Evolutionary conservation across 2,113 vertebrate genomes (phyloP), one percentile per base, ranked within the genome.

Genomic region (Corynorhinus townsendii): DNA sequence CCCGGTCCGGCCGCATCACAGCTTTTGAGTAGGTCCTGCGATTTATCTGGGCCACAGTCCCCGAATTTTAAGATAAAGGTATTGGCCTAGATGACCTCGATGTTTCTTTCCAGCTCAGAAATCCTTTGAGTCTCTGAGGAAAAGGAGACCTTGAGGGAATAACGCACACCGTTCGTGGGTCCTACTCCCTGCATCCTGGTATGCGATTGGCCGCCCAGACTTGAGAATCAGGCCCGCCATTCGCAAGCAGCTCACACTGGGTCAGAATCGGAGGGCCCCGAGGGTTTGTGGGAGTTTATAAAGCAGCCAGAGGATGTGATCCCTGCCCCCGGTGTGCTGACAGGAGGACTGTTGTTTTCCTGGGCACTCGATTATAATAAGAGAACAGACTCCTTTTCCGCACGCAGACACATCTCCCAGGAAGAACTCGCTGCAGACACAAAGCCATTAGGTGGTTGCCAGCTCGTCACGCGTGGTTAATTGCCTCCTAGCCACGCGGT

Each of bases 381-480:
- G 82, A 45, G 77, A 95, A 76, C 86, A 45, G 77, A 87, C 66
- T 94, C 83, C 69, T 89, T 91, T 77, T 96, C 89, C 94, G 66
- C 85, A 89, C 69, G 94, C 96, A 94, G 90, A 95, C 94, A 95
- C 89, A 95, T 96, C 89, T 97, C 96, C 94, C 95, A 66, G 96
- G 96, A 97, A 97, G 97, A 97, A 97, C 96, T 97, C 96, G 86
- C 94, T 95, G 89, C 95, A 97, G 95, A 95, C 92, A 97, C 88
- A 96, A 91, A 97, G 96, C 96, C 97, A 97, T 97, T 97, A 97
- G 95, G 92, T 86, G 69, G 95, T 86, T 84, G 90, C 82, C 97
- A 94, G 95, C 96, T 97, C 96, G 83, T 96, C 96, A 97, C 97
- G 95, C 80, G 85, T 45, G 90, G 95, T 86, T 97, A 97, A 97